Evolutionary conservation across 2,888 invertebrate species (phyloP), one percentile per base, ranked within the genome.

Genomic region (Melipona beecheii): DNA sequence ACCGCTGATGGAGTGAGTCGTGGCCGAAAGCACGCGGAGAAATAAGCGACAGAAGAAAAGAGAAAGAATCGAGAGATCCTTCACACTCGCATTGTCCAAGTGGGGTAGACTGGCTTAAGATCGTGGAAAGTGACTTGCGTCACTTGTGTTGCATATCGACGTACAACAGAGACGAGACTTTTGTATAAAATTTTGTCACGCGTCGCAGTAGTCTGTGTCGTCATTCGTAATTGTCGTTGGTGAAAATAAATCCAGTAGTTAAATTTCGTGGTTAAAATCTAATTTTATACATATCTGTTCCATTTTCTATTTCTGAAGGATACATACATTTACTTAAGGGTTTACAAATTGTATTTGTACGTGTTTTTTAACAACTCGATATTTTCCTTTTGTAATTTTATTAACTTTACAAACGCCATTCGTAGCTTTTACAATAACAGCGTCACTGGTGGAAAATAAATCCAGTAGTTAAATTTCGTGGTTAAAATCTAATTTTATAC

Each of bases 1-100:
- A 56, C 56, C 49, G 36, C 70, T 66, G 64, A 65, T 65, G 71
- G 36, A 31, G 71, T 68, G 65, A 74, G 70, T 52, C 27, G 56
- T 62, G 52, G 62, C 49, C 15, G 27, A 56, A 17, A 56, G 36
- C 6, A 13, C 31, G n/a, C 31, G n/a, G 24, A 54, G 50, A 21
- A 27, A 65, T 27, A 52, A 36, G 6, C 31, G 21, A 5, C 19
- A 27, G 54, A 31, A n/a, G 24, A 27, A 31, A 17, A 43, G 24
- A 27, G 24, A 36, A 24, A 5, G 50, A 36, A 50, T 52, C 9
- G 75, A 27, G 56, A 27, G 36, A 27, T 27, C 43, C 31, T 27
- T 62, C 2, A 36, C 21, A n/a, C 15, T 11, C 49, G 56, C 19
- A 50, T 71, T 31, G 36, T 71, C 58, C 56, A 19, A 24, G 43